Evolutionary conservation across 2,797 vertebrate genomes (phyloP), one percentile per base, ranked within the genome.

Genomic region (Micrastur ruficollis): DNA sequence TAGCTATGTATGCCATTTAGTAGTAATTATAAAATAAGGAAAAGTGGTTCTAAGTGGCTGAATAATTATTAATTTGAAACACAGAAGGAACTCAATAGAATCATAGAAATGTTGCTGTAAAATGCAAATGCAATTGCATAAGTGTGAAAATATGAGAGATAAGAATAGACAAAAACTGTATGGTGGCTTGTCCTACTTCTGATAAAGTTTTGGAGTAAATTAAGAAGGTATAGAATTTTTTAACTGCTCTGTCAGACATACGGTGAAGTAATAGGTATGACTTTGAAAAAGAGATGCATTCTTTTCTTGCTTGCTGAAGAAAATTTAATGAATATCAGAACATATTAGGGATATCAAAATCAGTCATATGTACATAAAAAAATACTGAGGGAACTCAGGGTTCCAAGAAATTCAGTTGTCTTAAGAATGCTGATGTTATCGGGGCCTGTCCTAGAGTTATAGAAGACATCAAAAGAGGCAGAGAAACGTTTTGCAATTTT

Each of bases 401-500:
- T 73, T 86, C 31, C 36, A 71, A 87, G 72, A 61, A 81, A 91
- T 85, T 82, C 12, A 36, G 49, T 47, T 72, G 5, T 46, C 67
- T 85, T 76, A 85, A 89, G 46, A 85, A 90, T 65, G 34, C 14
- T 89, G 49, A 67, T 82, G 58, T 73, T 90, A 89, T 78, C 71
- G 56, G 25, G 42, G 31, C 11, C 32, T 80, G 81, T 89, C 12
- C 42, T 65, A 70, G 52, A 76, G 29, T 80, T 87, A 74, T 21
- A 82, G 34, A 56, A 93, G 32, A 82, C 86, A 89, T 95, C 81
- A 94, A 96, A 97, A 90, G 94, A 88, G 31, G 22, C 31, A 95
- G 73, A 75, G 62, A 65, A 92, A 53, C 3, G 29, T 90, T 90
- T 80, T 21, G 5, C 7, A 58, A 65, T 38, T 82, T 92, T 90